Conservation (phyloP, 2,888 invertebrate genomes). For the Watsonalla binaria region DNA sequence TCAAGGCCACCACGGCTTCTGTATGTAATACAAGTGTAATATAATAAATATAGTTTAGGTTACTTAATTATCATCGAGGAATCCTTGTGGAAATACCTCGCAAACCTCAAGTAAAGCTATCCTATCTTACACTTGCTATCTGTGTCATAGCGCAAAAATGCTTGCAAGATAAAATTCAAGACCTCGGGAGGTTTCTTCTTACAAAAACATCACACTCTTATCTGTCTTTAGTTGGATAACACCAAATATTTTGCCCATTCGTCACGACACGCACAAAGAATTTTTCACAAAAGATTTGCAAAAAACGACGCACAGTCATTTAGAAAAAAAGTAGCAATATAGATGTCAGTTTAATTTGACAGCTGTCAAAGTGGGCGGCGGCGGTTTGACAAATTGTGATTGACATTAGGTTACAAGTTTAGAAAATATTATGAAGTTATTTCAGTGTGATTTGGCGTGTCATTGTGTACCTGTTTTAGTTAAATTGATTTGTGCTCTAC, state of each 20-base stretch:
- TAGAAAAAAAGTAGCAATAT: constrained; percentile 38
- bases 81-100: too few relatives aligned
- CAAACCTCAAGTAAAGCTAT: too few relatives aligned
- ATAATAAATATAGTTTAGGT: too few relatives aligned
- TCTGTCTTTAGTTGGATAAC: constrained; percentile 12
- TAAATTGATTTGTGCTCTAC: background rate
- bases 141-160: too few relatives aligned
- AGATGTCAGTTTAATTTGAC: constrained; percentile 69
- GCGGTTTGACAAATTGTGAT: constrained; percentile 53
- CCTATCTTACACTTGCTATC: too few relatives aligned
- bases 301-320: constrained; percentile 14
- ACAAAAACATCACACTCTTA: constrained; percentile 8
- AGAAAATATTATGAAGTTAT: constrained; percentile 38
- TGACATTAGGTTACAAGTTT: constrained; percentile 31
- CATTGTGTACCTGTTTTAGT: constrained; percentile 22
- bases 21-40: too few relatives aligned
- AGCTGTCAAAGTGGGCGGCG: constrained; percentile 63
- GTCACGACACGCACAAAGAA: constrained; percentile 25
- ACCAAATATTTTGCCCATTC: constrained; percentile 27
- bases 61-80: too few relatives aligned
- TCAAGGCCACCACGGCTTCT: too few relatives aligned
- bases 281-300: constrained; percentile 12
- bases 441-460: constrained; percentile 23
- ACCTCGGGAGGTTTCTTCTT: background rate
- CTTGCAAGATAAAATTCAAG: background rate